A percentile compares a stretch with the other conserved stretches of the same genome.
Evolutionary conservation across 2,888 invertebrate genomes (phyloP).

Genomic region (Drosophila neonasuta): DNA sequence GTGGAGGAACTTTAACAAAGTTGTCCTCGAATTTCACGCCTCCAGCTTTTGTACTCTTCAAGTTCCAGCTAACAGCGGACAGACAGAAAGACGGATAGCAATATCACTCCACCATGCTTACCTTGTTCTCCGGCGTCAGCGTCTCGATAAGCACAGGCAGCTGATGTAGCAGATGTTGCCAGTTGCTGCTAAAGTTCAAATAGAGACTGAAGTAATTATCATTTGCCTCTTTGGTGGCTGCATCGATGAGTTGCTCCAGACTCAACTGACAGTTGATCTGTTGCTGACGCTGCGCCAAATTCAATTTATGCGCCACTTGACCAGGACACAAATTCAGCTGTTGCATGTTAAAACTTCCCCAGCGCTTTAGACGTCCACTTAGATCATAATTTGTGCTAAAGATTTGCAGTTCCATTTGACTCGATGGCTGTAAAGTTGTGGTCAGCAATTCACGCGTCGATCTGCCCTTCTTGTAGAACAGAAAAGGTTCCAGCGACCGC

Average conservation of each 20-base stretch:
- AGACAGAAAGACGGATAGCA: too few relatives aligned
- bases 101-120: slow-evolving; percentile 28
- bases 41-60: too few relatives aligned
- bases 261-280: slow-evolving; percentile 72
- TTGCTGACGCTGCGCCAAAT: slow-evolving; percentile 38
- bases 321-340: slow-evolving; percentile 75
- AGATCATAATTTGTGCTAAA: slow-evolving; percentile 70
- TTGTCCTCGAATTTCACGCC: too few relatives aligned
- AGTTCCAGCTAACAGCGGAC: too few relatives aligned
- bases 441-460: slow-evolving; percentile 64
- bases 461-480: slow-evolving; percentile 80
- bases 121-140: slow-evolving; percentile 76
- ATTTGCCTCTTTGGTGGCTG: slow-evolving; percentile 64
- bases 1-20: too few relatives aligned
- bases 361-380: slow-evolving; percentile 71
- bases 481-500: slow-evolving; percentile 76
- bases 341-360: slow-evolving; percentile 71
- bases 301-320: slow-evolving; percentile 38
- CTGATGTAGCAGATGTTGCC: slow-evolving; percentile 66
- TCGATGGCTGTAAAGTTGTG: slow-evolving; percentile 55
- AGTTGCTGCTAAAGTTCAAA: slow-evolving; percentile 77
- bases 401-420: slow-evolving; percentile 49
- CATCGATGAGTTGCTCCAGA: slow-evolving; percentile 78
- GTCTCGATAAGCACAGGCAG: slow-evolving; percentile 80
- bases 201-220: slow-evolving; percentile 77